Conservation (phyloP, 2,113 vertebrate genomes). For the Irena cyanogastra region DNA sequence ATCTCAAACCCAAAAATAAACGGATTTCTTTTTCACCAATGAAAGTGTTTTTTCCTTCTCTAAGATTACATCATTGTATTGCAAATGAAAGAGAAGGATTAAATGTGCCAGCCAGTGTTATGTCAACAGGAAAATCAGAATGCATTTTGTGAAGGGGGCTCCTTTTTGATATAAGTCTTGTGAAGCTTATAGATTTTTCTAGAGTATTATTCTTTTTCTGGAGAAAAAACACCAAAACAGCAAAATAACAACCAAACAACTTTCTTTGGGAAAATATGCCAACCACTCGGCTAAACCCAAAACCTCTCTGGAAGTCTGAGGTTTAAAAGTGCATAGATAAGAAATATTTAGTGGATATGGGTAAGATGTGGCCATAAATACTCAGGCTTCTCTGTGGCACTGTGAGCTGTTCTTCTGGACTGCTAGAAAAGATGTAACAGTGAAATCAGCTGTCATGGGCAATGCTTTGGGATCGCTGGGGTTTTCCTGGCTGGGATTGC, state of each 20-base stretch:
- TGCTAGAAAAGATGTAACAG: neutral
- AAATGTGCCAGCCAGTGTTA: neutral
- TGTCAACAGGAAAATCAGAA: neutral
- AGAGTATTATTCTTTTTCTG: neutral
- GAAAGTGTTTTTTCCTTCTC: neutral
- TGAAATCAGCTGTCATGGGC: neutral
- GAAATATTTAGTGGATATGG: neutral
- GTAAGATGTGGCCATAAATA: neutral
- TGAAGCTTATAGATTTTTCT: neutral
- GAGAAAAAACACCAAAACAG: rapidly evolving
- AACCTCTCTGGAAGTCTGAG: neutral
- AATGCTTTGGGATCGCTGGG: neutral
- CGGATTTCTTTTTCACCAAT: neutral
- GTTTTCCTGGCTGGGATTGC: neutral
- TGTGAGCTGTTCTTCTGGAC: neutral
- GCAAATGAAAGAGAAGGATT: neutral
- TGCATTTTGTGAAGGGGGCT: neutral
- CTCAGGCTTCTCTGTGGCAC: neutral
- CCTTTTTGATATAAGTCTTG: neutral
- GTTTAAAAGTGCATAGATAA: neutral
- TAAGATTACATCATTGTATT: neutral
- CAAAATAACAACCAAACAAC: neutral
- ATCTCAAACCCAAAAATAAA: neutral
- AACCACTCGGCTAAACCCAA: neutral
- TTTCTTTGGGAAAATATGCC: neutral